These are phyloP conservation scores for mouse (Mus musculus) DNA, from an alignment of 2,113 vertebrate species.

Conservation along the genomic window DNA sequence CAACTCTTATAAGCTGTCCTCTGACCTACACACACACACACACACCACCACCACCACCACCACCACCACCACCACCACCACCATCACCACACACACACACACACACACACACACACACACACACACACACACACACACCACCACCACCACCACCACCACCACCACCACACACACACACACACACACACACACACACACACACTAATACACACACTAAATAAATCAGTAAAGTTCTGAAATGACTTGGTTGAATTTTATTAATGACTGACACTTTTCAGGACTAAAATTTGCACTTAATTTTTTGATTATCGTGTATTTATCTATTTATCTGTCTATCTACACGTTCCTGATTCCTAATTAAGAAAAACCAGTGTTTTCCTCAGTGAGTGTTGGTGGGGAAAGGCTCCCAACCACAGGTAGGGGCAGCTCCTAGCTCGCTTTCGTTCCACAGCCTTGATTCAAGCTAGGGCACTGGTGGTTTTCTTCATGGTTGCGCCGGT, in stretches of 20 bases:
- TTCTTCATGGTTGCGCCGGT: neutral
- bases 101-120: no score
- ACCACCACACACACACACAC: no score
- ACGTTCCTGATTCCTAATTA: neutral
- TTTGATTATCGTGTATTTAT: neutral
- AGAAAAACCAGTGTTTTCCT: neutral
- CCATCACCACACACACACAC: no score
- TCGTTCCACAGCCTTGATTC: neutral
- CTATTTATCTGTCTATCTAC: neutral
- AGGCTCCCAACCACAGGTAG: neutral
- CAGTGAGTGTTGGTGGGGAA: neutral
- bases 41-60: neutral
- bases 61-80: no score
- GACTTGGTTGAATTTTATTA: neutral
- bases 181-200: neutral
- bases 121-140: no score
- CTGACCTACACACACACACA: neutral
- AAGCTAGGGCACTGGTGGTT: no score
- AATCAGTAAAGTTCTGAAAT: neutral
- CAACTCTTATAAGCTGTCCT: neutral
- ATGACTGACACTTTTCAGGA: neutral
- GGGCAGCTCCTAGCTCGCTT: neutral
- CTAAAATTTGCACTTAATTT: neutral
- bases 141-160: no score
- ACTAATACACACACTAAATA: neutral